Percentiles rank a stretch among this genome's conserved stretches.
phyloP scores from a whole-genome alignment of 2,797 vertebrate species.

The Clamator glandarius region DNA sequence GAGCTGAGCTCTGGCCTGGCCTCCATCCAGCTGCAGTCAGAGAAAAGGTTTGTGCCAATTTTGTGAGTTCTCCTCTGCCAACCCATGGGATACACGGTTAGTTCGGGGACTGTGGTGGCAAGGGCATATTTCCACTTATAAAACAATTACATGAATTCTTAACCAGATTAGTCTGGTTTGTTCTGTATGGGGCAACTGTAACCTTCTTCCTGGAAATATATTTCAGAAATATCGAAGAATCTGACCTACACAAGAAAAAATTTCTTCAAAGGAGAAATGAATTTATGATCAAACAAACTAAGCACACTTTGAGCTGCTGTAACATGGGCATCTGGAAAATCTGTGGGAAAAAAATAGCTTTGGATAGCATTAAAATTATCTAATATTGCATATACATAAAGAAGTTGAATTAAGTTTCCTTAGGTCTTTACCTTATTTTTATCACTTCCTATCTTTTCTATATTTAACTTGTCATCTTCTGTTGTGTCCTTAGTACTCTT shows the following conservation, averaged over 20 bases:
- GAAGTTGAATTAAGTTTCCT: neutral
- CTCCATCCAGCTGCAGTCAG: accelerated
- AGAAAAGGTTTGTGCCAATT: neutral
- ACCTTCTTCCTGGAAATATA: neutral
- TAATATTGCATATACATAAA: neutral
- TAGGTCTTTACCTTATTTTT: neutral
- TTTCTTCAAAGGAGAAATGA: neutral
- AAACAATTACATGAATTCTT: neutral
- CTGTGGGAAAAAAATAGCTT: neutral
- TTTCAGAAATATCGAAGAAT: neutral
- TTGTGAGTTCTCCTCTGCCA: neutral
- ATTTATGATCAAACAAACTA: neutral
- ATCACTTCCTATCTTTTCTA: neutral
- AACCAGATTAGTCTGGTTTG: neutral
- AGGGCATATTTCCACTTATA: neutral
- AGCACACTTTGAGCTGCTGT: neutral
- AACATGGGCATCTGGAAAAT: neutral
- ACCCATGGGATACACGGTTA: neutral
- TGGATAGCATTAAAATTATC: neutral
- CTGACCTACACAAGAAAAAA: neutral
- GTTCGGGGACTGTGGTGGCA: neutral
- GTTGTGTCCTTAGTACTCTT: neutral
- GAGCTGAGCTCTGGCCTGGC: neutral
- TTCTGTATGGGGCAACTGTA: neutral
- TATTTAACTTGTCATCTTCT: neutral